Evolutionary conservation across 2,113 vertebrate species (phyloP).

Genomic region (Ginglymostoma cirratum): DNA sequence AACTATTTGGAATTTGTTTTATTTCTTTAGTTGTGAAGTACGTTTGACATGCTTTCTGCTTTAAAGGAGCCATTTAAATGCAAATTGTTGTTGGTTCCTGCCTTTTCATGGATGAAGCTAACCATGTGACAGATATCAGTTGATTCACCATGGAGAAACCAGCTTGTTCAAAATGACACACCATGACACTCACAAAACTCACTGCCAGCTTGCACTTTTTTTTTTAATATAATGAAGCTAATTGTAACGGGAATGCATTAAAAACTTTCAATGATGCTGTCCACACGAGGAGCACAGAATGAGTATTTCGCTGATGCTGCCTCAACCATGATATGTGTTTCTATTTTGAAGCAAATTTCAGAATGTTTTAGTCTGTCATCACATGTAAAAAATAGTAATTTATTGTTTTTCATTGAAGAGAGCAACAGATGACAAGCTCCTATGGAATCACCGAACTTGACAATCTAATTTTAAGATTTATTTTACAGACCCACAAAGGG

Average conservation of each 20-base stretch:
- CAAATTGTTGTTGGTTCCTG: not conserved
- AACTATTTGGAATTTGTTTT: not conserved
- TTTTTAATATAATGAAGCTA: not conserved
- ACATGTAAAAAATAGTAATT: not conserved
- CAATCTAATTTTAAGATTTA: not conserved
- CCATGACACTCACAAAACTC: not conserved
- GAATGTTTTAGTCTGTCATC: not conserved
- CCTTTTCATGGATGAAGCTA: not conserved
- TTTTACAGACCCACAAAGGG: not conserved
- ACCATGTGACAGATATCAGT: not conserved
- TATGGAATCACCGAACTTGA: not conserved
- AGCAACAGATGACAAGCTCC: not conserved
- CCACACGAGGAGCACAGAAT: not conserved
- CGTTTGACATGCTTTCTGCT: not conserved
- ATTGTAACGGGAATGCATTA: not conserved
- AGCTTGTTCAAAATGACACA: not conserved
- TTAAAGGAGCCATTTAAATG: not conserved
- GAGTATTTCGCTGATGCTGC: not conserved
- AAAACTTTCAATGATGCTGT: not conserved
- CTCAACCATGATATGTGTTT: not conserved
- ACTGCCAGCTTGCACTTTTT: not conserved
- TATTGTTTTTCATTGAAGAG: not conserved
- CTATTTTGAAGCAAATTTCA: constrained; percentile 2
- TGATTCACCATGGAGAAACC: not conserved
- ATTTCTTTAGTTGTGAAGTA: not conserved